These are phyloP conservation scores for Theretra japonica DNA, from an alignment of 2,888 invertebrate genomes.

Conservation along the genomic window DNA sequence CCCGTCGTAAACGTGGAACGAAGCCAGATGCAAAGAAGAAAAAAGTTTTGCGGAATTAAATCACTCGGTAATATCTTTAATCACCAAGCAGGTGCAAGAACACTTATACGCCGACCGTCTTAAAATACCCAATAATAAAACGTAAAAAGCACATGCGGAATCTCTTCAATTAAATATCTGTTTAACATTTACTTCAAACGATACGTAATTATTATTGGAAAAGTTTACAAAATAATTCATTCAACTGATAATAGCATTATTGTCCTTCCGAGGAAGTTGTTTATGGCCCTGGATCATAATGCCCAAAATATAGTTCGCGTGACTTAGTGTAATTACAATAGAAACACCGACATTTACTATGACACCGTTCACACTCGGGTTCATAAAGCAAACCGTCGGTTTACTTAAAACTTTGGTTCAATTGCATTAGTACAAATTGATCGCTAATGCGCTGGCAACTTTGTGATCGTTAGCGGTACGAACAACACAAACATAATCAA, in stretches of 20 bases:
- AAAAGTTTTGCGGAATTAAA: no score
- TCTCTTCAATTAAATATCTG: no score
- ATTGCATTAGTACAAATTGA: conserved; percentile 78
- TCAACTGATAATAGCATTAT: conserved; percentile 35
- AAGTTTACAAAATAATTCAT: background rate
- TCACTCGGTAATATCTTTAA: no score
- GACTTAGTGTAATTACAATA: conserved; percentile 76
- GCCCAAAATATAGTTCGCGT: conserved; percentile 72
- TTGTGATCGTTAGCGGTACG: conserved; percentile 36
- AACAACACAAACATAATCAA: conserved; percentile 32
- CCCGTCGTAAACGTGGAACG: no score
- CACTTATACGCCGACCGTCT: no score
- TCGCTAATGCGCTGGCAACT: conserved; percentile 76
- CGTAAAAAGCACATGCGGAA: no score
- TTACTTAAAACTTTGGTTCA: conserved; percentile 76
- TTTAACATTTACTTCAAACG: no score
- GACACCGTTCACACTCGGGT: conserved; percentile 69
- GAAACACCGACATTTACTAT: conserved; percentile 69
- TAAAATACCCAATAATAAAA: no score
- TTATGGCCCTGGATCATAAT: conserved; percentile 49
- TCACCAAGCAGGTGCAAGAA: no score
- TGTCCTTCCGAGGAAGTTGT: conserved; percentile 50
- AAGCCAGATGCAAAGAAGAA: no score
- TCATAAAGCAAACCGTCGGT: conserved; percentile 81
- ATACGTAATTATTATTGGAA: no score